phyloP scores from a whole-genome alignment of 92 coral and sea anemone species.

The Paragorgia papillata region DNA sequence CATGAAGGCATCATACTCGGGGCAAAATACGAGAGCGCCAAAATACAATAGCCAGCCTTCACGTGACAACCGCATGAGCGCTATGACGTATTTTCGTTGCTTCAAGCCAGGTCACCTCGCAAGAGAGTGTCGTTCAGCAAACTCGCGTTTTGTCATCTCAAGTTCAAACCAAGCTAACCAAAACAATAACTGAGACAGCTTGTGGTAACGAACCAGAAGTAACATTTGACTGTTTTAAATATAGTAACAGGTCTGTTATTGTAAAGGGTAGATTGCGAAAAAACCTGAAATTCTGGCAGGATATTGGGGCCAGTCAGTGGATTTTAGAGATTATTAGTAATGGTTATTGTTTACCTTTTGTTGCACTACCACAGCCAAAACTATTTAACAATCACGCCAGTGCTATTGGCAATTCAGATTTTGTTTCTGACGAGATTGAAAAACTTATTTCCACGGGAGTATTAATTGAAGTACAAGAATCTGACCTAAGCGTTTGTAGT shows the following conservation, averaged over 20 bases:
- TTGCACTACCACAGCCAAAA: conserved; percentile 30
- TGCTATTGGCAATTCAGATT: conserved; percentile 41
- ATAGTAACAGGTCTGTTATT: conserved; percentile 29
- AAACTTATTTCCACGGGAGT: conserved; percentile 44
- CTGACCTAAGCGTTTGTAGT: conserved; percentile 46
- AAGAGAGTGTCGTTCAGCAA: conserved; percentile 66
- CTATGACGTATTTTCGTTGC: conserved; percentile 68
- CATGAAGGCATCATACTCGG: not conserved
- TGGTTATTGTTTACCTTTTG: conserved; percentile 60
- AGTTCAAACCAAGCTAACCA: conserved; percentile 31
- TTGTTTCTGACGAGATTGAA: conserved; percentile 45
- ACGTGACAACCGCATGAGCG: conserved; percentile 33
- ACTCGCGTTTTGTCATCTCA: conserved; percentile 20
- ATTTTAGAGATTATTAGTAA: conserved; percentile 37
- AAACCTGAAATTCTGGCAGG: conserved; percentile 47
- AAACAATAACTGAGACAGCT: not conserved
- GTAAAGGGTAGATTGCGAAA: conserved; percentile 52
- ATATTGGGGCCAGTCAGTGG: conserved; percentile 56
- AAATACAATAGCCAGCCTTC: conserved; percentile 8
- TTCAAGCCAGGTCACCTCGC: conserved; percentile 64
- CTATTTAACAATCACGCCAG: conserved; percentile 47
- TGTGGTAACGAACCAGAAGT: conserved; percentile 21
- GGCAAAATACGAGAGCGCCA: not conserved
- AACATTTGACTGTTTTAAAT: conserved; percentile 13
- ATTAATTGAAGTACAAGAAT: conserved; percentile 39